phyloP scores from a whole-genome alignment of 1,140 invertebrate species.

The Macrobrachium rosenbergii region DNA sequence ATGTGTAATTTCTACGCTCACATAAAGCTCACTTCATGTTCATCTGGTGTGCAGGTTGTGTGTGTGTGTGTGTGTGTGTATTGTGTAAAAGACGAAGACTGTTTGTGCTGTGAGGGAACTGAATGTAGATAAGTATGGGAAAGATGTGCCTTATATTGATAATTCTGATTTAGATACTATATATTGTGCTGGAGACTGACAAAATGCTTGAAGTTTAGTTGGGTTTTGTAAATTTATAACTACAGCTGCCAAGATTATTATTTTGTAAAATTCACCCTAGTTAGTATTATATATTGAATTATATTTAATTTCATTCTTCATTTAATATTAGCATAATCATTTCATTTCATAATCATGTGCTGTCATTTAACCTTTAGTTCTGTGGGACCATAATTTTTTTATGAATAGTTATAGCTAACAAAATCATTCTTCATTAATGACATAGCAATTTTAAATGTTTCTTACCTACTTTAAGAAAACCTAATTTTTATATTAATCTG shows the following conservation, averaged over 20 bases:
- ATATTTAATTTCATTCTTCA: conserved; percentile 10
- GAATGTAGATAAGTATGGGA: no score
- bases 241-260: not conserved
- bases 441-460: not conserved
- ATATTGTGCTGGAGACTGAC: not conserved
- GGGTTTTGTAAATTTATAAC: not conserved
- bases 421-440: not conserved
- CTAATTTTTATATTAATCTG: conserved; percentile 20
- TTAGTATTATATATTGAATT: not conserved
- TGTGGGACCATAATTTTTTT: conserved; percentile 4
- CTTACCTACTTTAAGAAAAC: not conserved
- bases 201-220: no score
- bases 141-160: conserved; percentile 17
- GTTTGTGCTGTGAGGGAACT: no score
- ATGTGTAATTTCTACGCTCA: not conserved
- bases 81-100: not conserved
- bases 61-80: not conserved
- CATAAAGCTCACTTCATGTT: not conserved
- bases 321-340: conserved; percentile 4
- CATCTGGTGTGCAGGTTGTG: not conserved
- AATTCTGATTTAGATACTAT: not conserved
- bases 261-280: not conserved
- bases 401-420: not conserved
- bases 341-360: conserved; percentile 11
- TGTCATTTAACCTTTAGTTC: not conserved